These are phyloP conservation scores for Pantherophis vulpinus DNA, from an alignment of 2,797 vertebrate genomes.

Conservation along the genomic window DNA sequence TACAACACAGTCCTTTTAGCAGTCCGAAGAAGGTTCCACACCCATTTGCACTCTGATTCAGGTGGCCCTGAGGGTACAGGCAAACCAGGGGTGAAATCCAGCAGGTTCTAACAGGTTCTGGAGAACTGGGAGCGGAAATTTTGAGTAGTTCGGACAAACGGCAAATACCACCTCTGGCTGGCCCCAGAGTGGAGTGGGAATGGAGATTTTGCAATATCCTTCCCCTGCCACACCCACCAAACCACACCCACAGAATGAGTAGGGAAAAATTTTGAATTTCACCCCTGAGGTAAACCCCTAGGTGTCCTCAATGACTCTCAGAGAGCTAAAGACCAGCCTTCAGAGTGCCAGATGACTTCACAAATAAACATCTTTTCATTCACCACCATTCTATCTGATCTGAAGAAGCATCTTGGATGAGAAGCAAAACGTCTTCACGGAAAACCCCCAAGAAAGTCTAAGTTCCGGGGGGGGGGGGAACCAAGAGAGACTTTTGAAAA, in stretches of 20 bases:
- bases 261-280: too few species aligned
- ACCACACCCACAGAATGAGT: too few species aligned
- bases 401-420: not conserved
- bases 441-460: not conserved
- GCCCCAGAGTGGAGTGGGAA: too few species aligned
- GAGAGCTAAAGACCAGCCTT: not conserved
- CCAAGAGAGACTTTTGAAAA: not conserved
- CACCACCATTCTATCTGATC: not conserved
- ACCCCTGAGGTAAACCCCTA: not conserved
- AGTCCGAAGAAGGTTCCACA: not conserved
- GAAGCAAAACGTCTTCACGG: not conserved
- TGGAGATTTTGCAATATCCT: too few species aligned
- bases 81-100: too few species aligned
- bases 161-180: too few species aligned
- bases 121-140: too few species aligned
- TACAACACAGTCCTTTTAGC: not conserved
- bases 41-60: not conserved
- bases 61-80: not conserved
- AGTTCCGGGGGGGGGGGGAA: fast-evolving
- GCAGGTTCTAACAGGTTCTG: too few species aligned
- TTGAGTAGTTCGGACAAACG: too few species aligned
- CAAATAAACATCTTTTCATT: not conserved
- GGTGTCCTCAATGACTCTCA: not conserved
- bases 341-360: not conserved
- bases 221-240: too few species aligned